phyloP scores from a whole-genome alignment of 2,797 vertebrate genomes.

The Poecile montanus region DNA sequence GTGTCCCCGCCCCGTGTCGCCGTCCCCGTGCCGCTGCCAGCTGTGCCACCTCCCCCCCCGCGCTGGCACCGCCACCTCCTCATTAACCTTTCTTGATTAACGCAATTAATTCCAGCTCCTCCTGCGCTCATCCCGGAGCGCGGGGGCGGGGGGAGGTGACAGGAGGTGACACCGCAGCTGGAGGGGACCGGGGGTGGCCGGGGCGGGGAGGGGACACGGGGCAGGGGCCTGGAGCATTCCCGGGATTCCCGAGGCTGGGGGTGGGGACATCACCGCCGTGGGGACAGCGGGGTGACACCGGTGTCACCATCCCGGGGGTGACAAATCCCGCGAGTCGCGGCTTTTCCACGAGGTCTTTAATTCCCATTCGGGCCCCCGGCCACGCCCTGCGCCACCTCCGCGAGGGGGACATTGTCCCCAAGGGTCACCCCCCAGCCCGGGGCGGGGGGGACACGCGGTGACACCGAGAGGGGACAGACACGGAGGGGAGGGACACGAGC shows the following conservation, averaged over 20 bases:
- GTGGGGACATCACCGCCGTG: not conserved
- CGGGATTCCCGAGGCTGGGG: not conserved
- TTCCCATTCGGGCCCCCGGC: not conserved
- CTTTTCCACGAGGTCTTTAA: not conserved
- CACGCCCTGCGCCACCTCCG: not conserved
- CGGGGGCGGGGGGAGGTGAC: not conserved
- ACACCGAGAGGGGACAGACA: not conserved
- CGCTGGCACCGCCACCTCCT: conserved; percentile 70
- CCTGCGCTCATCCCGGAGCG: conserved; percentile 65
- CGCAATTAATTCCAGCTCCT: conserved; percentile 84
- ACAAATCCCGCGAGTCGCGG: not conserved
- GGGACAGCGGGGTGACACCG: not conserved
- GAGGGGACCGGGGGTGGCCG: not conserved
- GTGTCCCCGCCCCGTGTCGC: not conserved
- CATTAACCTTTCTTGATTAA: conserved; percentile 85
- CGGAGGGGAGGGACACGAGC: not conserved
- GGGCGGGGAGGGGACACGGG: not conserved
- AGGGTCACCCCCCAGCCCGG: not conserved
- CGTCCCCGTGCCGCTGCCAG: not conserved
- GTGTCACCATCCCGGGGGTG: not conserved
- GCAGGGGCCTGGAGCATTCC: not conserved
- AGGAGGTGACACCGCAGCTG: not conserved
- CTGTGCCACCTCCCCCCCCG: not conserved
- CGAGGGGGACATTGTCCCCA: not conserved
- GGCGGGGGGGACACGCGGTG: not conserved